Base-by-base conservation (phyloP, 2,888 invertebrate genomes). In the Amphipyra berbera region DNA sequence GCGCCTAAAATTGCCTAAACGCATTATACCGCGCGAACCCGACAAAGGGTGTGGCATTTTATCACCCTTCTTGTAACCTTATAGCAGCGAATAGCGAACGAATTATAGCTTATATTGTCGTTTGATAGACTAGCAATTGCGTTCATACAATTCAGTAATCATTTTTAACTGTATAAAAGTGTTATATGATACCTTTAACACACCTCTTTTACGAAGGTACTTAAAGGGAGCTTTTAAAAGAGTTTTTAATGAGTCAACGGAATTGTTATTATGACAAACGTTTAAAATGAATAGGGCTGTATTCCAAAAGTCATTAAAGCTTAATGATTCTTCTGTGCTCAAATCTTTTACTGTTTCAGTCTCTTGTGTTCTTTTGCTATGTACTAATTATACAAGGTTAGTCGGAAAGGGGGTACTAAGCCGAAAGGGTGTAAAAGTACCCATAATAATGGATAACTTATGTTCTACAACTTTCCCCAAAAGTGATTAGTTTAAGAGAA, bases 81-180 rank as follows among this genome's bases (percentile, higher is more conserved):
- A 74, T 55, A 46, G 45, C 13, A 54, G 44, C 14, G 62, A 69
- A 81, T 84, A 69, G 78, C 67, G 69, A 77, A 80, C 73, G 69
- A 82, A 82, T 84, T 80, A 80, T 69, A 70, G 57, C 42, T 55
- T 48, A 49, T 61, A 68, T 59, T 68, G 62, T 61, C 33, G 40
- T 54, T 74, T 73, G 63, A 75, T 75, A 68, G 60, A 33, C 40
- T 40, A 61, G 62, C 73, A 72, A 78, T 78, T 73, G 57, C 68
- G 67, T 60, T 58, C 35, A 55, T 56, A 61, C 61, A 73, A 73
- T 70, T 49, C 42, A 56, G 54, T 66, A 65, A 76, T 76, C 55
- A 65, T 61, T 66, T 62, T 64, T 61, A 59, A 44, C 45, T 54
- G 42, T 54, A 52, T 52, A 38, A 56, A 65, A 57, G 42, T 35